Conservation (phyloP, 2,113 vertebrate genomes). For the Paraplagusia blochii region DNA sequence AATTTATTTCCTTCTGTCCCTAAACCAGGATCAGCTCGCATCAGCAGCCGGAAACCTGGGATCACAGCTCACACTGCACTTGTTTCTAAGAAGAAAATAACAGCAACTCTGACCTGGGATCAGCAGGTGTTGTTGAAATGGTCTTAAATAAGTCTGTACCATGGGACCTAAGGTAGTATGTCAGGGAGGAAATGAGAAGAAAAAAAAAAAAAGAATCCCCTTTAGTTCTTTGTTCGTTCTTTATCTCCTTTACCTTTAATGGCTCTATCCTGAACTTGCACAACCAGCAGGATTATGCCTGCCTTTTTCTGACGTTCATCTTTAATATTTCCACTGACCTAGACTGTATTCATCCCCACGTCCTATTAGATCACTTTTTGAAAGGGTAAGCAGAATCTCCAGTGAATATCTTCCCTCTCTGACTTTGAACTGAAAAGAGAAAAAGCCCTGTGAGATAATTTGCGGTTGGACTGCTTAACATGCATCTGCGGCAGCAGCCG, state of each 20-base stretch:
- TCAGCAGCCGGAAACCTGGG: constrained; percentile 27
- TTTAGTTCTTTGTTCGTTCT: constrained; percentile 28
- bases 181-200: constrained; percentile 7
- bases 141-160: constrained; percentile 5
- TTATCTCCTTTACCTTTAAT: constrained; percentile 15
- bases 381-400: constrained; percentile 36
- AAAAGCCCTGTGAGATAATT: constrained; percentile 35
- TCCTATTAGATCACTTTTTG: constrained; percentile 33
- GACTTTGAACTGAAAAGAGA: constrained; percentile 24
- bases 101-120: constrained; percentile 27
- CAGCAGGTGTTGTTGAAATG: constrained; percentile 18
- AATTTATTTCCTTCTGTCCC: constrained; percentile 48
- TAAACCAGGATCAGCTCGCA: constrained; percentile 46
- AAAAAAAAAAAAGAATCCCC: constrained; percentile 4
- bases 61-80: neutral
- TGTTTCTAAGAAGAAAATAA: too few relatives aligned
- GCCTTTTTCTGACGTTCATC: constrained; percentile 8
- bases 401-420: constrained; percentile 33
- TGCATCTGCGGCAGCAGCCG: constrained; percentile 42
- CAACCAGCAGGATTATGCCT: constrained; percentile 24
- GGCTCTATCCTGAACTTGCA: constrained; percentile 36
- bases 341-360: constrained; percentile 10
- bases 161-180: neutral
- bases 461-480: constrained; percentile 53
- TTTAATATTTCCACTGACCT: constrained; percentile 24